Percentiles rank a stretch among this genome's conserved stretches.
phyloP scores from a whole-genome alignment of 2,113 vertebrate species.

The Lasiurus cinereus region DNA sequence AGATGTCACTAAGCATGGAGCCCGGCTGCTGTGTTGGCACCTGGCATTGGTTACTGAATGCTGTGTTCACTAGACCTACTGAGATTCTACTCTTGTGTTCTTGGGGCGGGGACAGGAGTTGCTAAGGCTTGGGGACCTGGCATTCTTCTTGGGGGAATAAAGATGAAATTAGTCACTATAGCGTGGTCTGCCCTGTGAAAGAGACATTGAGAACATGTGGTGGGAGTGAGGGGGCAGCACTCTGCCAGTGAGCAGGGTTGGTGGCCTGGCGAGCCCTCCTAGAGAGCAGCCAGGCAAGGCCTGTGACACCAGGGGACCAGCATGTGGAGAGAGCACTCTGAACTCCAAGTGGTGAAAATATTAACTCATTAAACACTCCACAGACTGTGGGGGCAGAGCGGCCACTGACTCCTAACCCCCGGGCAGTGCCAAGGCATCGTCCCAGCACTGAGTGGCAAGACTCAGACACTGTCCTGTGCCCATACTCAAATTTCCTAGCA shows the following conservation, averaged over 20 bases:
- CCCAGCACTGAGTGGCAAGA: not conserved
- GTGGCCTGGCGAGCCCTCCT: not conserved
- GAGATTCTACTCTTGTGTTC: not conserved
- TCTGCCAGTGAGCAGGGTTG: no score
- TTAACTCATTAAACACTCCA: no score
- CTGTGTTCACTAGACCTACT: no score
- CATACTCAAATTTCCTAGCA: not conserved
- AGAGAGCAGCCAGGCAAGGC: not conserved
- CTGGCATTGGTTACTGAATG: accelerated
- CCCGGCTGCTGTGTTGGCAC: not conserved
- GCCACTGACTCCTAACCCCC: not conserved
- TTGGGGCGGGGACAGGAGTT: not conserved
- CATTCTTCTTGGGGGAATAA: not conserved
- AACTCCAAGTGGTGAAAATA: not conserved
- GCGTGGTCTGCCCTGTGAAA: accelerated
- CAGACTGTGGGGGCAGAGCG: not conserved
- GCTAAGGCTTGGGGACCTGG: not conserved
- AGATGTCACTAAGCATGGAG: not conserved
- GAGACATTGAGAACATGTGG: not conserved
- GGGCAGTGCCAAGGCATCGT: accelerated
- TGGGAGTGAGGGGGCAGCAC: not conserved
- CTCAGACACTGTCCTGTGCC: not conserved
- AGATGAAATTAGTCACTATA: not conserved
- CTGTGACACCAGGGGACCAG: no score
- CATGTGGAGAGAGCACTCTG: not conserved